Evolutionary conservation across 2,113 vertebrate species (phyloP).

Genomic region (Pteronura brasiliensis): DNA sequence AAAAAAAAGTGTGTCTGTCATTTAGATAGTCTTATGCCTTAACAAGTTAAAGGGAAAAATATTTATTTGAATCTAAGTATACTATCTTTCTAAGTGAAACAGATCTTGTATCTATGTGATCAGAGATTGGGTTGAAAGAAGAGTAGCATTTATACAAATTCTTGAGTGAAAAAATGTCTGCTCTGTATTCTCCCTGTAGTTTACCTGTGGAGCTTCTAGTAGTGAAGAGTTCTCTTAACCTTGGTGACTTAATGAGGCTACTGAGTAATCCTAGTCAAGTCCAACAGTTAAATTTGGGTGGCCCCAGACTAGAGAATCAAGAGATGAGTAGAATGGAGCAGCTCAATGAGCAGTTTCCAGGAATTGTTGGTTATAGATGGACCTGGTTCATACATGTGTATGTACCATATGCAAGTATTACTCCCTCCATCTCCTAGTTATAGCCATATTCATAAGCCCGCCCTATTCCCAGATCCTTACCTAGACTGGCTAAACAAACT

Average conservation of each 20-base stretch:
- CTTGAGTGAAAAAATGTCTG: not conserved
- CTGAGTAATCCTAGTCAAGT: not conserved
- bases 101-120: not conserved
- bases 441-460: not conserved
- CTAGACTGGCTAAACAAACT: not conserved
- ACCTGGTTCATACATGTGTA: not conserved
- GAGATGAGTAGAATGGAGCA: not conserved
- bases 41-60: not conserved
- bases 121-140: not conserved
- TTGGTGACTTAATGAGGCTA: not conserved
- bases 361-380: not conserved
- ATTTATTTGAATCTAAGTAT: not conserved
- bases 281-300: not conserved
- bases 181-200: not conserved
- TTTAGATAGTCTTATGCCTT: slow-evolving; percentile 13
- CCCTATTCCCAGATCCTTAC: not conserved
- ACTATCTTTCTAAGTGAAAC: not conserved
- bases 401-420: not conserved
- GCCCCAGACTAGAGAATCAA: not conserved
- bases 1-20: slow-evolving; percentile 20
- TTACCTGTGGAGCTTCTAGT: not conserved
- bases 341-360: not conserved
- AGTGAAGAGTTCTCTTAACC: not conserved
- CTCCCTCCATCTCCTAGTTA: not conserved
- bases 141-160: not conserved